Base-by-base conservation (phyloP, 2,888 invertebrate genomes). In the Brenthis hecate region DNA sequence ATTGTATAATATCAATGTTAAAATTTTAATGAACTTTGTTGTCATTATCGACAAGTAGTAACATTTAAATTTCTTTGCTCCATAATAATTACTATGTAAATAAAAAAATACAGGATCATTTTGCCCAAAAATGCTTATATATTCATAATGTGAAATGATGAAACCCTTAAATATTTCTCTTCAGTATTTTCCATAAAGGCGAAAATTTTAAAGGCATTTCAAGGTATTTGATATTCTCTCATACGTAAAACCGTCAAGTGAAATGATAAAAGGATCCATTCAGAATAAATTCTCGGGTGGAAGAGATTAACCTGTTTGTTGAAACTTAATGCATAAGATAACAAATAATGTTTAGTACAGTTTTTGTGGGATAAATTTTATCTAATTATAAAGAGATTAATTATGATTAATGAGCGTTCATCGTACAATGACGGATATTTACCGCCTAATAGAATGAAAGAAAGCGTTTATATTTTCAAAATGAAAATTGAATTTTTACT, bases 251-350 rank as follows among this genome's bases (percentile, higher is more conserved):
- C 55, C 56, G 66, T 67, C 69, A 66, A 66, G 67, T 65, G 53
- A 69, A 64, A 60, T 61, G 66, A 69, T 66, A 66, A 69, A 72
- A 65, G 67, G 56, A 48, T 55, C 69, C 62, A 66, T 69, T 64
- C 58, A 67, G 32, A 50, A 48, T 57, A 56, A 23, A 65, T 68
- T 43, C 53, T 58, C 36, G 57, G 48, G 56, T 63, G 68, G 70
- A 70, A 70, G 72, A 64, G 72, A 72, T 72, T 72, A 72, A 63
- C 65, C 57, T 72, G 69, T 65, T 69, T 66, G 70, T 56, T 55
- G 56, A 66, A 72, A 61, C 66, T 53, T 60, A 70, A 65, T 64
- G 58, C 50, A 65, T 28, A 66, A 19, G 63, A 72, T 68, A 70
- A 64, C 48, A 48, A 58, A 43, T 43, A 43, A 62, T 55, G 51